Evolutionary conservation across 2,797 vertebrate species (phyloP).

Genomic region (Taeniopygia guttata): DNA sequence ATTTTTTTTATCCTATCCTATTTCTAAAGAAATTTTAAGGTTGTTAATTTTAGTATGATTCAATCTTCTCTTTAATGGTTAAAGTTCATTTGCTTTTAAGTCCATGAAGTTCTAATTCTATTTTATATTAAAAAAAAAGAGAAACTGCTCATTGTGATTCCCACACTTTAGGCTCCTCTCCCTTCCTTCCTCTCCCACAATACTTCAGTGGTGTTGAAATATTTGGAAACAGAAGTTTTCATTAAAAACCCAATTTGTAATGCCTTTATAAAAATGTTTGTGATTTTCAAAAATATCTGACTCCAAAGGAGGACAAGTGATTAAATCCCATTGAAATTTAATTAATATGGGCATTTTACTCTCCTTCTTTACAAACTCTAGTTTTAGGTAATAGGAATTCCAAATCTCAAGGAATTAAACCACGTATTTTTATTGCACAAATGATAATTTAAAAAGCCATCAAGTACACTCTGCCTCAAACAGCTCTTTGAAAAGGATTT

Average conservation of each 20-base stretch:
- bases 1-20: neutral
- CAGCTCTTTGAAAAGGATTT: neutral
- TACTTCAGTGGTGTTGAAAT: neutral
- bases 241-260: neutral
- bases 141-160: neutral
- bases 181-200: neutral
- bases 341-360: neutral
- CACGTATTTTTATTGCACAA: neutral
- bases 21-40: neutral
- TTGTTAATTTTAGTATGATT: neutral
- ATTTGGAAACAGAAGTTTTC: neutral
- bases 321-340: neutral
- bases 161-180: neutral
- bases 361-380: neutral
- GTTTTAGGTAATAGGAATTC: neutral
- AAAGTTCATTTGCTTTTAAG: neutral
- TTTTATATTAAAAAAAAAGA: neutral
- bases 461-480: neutral
- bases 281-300: neutral
- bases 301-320: neutral
- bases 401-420: neutral
- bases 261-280: rapidly evolving
- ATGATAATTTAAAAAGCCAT: neutral
- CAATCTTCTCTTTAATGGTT: neutral
- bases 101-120: neutral